Conservation (phyloP, 2,888 invertebrate genomes). For the Ptychoptera albimana region DNA sequence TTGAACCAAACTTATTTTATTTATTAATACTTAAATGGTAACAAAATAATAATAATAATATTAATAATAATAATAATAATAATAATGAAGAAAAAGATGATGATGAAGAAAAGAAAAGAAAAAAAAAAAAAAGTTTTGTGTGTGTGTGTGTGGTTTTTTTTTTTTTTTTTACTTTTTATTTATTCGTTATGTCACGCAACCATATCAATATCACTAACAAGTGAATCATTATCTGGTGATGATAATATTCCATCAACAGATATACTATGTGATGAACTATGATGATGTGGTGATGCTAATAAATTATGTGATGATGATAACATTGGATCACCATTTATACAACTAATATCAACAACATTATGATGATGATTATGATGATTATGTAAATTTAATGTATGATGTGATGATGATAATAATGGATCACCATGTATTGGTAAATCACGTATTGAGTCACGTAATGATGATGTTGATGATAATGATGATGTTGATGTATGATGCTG, state of each 20-base stretch:
- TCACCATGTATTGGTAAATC: constrained; percentile 15
- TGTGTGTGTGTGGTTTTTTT: too few relatives aligned
- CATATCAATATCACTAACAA: constrained; percentile 35
- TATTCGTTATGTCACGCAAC: constrained; percentile 32
- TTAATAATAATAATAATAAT: too few relatives aligned
- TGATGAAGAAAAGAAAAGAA: too few relatives aligned
- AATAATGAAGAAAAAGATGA: too few relatives aligned
- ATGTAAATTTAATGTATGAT: constrained; percentile 10
- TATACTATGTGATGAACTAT: constrained; percentile 14
- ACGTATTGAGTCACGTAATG: constrained; percentile 5
- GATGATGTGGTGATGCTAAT: constrained; percentile 10
- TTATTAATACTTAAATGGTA: too few relatives aligned
- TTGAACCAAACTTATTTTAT: too few relatives aligned
- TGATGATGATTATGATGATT: constrained; percentile 6
- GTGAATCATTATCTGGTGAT: constrained; percentile 35
- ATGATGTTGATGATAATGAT: constrained; percentile 11
- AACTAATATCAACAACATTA: constrained; percentile 20
- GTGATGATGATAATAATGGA: constrained; percentile 25
- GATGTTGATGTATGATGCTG: constrained; percentile 5
- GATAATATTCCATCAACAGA: constrained; percentile 33
- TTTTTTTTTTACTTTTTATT: too few relatives aligned
- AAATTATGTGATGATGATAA: constrained; percentile 24
- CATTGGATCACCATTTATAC: constrained; percentile 32
- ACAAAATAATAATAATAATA: too few relatives aligned
- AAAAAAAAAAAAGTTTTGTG: too few relatives aligned